Conservation (phyloP, 1,140 invertebrate genomes). For the Zaprionus inermis region DNA sequence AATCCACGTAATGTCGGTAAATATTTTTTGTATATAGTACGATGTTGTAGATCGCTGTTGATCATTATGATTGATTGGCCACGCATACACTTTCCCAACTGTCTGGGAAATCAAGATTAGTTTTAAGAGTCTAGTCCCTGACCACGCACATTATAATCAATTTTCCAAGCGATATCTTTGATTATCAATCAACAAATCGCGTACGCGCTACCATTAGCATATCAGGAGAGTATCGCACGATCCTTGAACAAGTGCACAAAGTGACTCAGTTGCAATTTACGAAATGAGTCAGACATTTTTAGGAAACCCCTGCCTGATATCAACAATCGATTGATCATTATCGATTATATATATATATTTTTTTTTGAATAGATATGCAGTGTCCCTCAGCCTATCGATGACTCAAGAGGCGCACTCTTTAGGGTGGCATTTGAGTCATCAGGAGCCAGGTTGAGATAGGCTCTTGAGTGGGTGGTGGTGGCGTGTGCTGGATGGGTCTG, state of each 20-base stretch:
- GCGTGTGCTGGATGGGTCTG: neutral
- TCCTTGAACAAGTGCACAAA: constrained; percentile 20
- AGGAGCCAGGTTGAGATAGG: constrained; percentile 18
- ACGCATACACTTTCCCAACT: neutral
- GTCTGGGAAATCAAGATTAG: neutral
- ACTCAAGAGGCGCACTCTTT: constrained; percentile 38
- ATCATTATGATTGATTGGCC: neutral
- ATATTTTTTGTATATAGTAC: constrained; percentile 8
- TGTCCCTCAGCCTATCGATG: constrained; percentile 25
- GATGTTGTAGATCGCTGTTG: neutral
- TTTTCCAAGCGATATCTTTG: neutral
- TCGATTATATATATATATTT: constrained; percentile 39
- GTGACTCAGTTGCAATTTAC: constrained; percentile 41
- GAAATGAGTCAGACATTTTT: constrained; percentile 48
- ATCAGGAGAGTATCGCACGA: constrained; percentile 15
- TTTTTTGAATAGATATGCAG: constrained; percentile 35
- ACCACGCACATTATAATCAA: constrained; percentile 16
- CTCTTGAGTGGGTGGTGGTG: neutral
- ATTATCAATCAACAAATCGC: constrained; percentile 6
- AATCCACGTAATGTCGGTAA: constrained; percentile 26
- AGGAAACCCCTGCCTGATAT: constrained; percentile 59
- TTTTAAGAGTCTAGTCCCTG: neutral
- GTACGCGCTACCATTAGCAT: constrained; percentile 13
- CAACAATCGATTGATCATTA: constrained; percentile 43
- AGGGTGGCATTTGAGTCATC: constrained; percentile 45